These are phyloP conservation scores for Lochmaea capreae DNA, from an alignment of 2,888 invertebrate species.

Conservation along the genomic window DNA sequence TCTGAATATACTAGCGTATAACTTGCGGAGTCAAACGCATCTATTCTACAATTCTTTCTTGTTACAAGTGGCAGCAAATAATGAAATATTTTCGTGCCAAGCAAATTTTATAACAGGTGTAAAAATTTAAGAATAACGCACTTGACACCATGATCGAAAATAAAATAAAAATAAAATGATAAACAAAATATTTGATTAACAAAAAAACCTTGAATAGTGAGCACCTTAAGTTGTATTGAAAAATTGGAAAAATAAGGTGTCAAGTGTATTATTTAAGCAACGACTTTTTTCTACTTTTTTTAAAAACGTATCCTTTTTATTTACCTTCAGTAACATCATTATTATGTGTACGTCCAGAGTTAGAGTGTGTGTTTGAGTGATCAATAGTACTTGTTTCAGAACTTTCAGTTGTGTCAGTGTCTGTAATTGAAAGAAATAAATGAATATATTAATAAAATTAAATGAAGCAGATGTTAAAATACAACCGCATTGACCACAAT, in stretches of 20 bases:
- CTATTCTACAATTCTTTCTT: constrained; percentile 29
- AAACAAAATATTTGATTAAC: not conserved
- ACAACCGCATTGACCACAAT: constrained; percentile 8
- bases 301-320: constrained; percentile 6
- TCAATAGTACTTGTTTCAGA: constrained; percentile 23
- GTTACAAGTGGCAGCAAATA: constrained; percentile 20
- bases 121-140: constrained; percentile 29
- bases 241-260: constrained; percentile 14
- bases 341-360: constrained; percentile 17
- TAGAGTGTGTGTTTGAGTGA: constrained; percentile 17
- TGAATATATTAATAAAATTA: constrained; percentile 8
- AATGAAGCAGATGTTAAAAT: not conserved
- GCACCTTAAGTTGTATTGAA: not conserved
- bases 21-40: constrained; percentile 28
- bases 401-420: constrained; percentile 25
- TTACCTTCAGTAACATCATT: constrained; percentile 25
- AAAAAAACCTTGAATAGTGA: not conserved
- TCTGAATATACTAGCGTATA: constrained; percentile 1
- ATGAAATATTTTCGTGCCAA: not conserved
- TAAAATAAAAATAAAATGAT: not conserved
- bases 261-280: constrained; percentile 32
- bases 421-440: constrained; percentile 30
- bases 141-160: constrained; percentile 26
- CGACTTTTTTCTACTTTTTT: constrained; percentile 5
- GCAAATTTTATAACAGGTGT: constrained; percentile 7